Evolutionary conservation across 2,888 invertebrate genomes (phyloP), one percentile per base, ranked within the genome.

Genomic region (Temnothorax rugatulus): DNA sequence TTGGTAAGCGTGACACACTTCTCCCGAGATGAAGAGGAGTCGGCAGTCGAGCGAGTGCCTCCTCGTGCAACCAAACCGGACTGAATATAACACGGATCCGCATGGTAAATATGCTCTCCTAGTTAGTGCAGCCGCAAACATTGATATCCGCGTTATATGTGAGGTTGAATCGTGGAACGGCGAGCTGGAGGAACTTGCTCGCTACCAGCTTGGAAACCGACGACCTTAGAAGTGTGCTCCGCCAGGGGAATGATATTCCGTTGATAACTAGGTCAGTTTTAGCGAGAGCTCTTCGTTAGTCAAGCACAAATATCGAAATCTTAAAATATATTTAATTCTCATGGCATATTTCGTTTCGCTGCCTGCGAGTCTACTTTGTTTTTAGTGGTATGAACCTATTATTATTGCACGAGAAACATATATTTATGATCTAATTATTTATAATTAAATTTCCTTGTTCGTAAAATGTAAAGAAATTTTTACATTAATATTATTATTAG

Each of bases 101-200:
- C 86, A 91, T 84, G 90, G 92, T 90, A 93, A 93, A 93, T 93
- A 93, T 93, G 91, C 93, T 90, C 89, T 90, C 79, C 91, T 91
- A 91, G 93, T 94, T 93, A 93, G 93, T 89, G 89, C 89, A 87
- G 88, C 89, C 89, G 91, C 92, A 93, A 93, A 93, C 93, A 93
- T 92, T 91, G 93, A 92, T 91, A 90, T 87, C 87, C 79, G 61
- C 87, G 86, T 88, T 89, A 86, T 91, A 88, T 88, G 87, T 87
- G 83, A 73, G 83, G 86, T 64, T 85, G 71, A 86, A 64, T 61
- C 79, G 57, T 64, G 77, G 47, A 79, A 79, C 18, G 44, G 57
- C 57, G 41, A 79, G 57, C 38, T 13, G 11, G 34, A 84, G 87
- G 81, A 85, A 85, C 75, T 85, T 68, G 68, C 61, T 84, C 75